phyloP scores from a whole-genome alignment of 2,888 invertebrate genomes.

The Byasa hedistus region DNA sequence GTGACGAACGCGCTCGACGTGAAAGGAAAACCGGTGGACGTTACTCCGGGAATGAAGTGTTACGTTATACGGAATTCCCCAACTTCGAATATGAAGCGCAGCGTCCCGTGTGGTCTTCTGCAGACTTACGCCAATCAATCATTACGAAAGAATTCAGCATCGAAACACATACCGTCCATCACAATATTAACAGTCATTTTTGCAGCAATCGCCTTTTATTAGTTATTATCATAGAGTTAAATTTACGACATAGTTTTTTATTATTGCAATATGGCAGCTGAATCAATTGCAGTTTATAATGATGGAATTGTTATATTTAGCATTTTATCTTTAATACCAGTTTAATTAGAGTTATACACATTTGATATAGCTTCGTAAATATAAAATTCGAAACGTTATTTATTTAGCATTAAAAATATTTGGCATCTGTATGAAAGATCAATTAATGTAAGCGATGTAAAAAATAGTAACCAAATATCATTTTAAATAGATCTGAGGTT shows the following conservation, averaged over 20 bases:
- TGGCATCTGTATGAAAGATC: not conserved
- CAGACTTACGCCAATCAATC: slow-evolving; percentile 66
- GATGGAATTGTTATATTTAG: not conserved
- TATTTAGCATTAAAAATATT: not conserved
- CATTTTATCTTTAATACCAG: not conserved
- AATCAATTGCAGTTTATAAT: not conserved
- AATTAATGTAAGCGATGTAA: not conserved
- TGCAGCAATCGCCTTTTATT: slow-evolving; percentile 34
- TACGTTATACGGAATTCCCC: slow-evolving; percentile 57
- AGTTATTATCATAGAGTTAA: slow-evolving; percentile 6
- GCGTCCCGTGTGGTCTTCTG: slow-evolving; percentile 61
- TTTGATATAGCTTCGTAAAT: not conserved
- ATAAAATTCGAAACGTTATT: not conserved
- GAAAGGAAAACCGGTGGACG: slow-evolving; percentile 62
- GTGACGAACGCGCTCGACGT: slow-evolving; percentile 66
- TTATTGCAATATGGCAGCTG: not conserved
- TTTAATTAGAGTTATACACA: not conserved
- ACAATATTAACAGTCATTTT: slow-evolving; percentile 47
- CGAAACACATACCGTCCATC: slow-evolving; percentile 51
- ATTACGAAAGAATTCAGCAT: slow-evolving; percentile 55
- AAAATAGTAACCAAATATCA: not conserved
- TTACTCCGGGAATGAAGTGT: slow-evolving; percentile 68
- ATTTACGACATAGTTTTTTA: not conserved
- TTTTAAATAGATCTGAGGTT: slow-evolving; percentile 7
- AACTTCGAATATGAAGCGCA: slow-evolving; percentile 52